A percentile compares a stretch with the other conserved stretches of the same genome.
phyloP scores from a whole-genome alignment of 2,888 invertebrate species.

The Tetrapedia diversipes region DNA sequence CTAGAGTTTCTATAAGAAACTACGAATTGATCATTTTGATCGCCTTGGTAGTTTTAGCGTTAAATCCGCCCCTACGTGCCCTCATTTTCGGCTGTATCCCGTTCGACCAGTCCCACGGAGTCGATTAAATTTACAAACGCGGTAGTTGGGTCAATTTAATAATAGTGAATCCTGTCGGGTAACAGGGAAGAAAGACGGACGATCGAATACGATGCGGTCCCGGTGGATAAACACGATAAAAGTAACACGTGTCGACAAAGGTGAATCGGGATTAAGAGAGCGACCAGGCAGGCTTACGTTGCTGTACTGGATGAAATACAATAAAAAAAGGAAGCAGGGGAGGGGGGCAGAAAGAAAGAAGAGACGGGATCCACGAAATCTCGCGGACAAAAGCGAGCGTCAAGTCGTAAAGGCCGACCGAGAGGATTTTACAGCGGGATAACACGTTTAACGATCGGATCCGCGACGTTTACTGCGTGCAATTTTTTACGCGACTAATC shows the following conservation, averaged over 20 bases:
- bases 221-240: constrained; percentile 16
- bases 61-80: too few species aligned
- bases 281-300: constrained; percentile 30
- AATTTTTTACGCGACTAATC: constrained; percentile 23
- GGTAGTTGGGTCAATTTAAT: constrained; percentile 30
- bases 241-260: constrained; percentile 38
- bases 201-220: constrained; percentile 5
- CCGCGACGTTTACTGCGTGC: constrained; percentile 19
- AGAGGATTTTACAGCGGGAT: constrained; percentile 32
- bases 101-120: constrained; percentile 7
- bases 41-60: too few species aligned
- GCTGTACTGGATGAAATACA: constrained; percentile 19
- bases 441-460: constrained; percentile 35
- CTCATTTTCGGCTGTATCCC: background rate
- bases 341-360: background rate
- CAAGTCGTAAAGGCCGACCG: constrained; percentile 43
- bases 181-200: constrained; percentile 18
- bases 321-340: background rate
- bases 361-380: constrained; percentile 27
- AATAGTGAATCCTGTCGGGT: constrained; percentile 15
- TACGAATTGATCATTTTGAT: too few species aligned
- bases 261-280: constrained; percentile 50
- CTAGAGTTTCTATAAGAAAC: too few species aligned
- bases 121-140: constrained; percentile 27
- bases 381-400: constrained; percentile 39